Base-by-base conservation (phyloP, 92 coral and sea anemone genomes). In the Zoanthus gigantus region DNA sequence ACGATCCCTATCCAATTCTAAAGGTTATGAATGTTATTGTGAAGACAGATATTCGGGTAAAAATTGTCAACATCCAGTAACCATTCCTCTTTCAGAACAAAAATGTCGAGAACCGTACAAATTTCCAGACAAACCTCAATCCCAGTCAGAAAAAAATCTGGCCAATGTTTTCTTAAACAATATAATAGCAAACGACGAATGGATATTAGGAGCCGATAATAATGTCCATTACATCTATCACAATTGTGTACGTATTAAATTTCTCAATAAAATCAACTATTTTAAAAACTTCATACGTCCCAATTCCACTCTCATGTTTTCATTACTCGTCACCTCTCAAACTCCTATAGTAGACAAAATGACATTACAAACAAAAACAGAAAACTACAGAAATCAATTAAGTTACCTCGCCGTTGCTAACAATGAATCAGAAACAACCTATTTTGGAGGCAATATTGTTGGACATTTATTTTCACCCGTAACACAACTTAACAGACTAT, bases 121-220 rank as follows among this genome's bases (percentile, higher is more conserved):
- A 12, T 57, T 57, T 57, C n/a, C 65, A n/a, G 65, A 12, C 0
- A 13, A 54, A 16, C 13, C 61, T 16, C 11, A 13, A 13, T 50
- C 56, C 42, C 42, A 37, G 2, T 37, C 42, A 2, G 2, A 37
- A 37, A 37, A 37, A 37, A 37, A 37, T 4, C 4, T 4, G 3
- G 4, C 4, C 2, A 57, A 0, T 9, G 9, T 16, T 4, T 57
- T 57, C 17, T 57, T 57, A 12, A n/a, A 57, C 23, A n/a, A 57
- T n/a, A 57, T 57, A 15, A 1, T 4, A 57, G n/a, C 10, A 10
- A n/a, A 57, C 65, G n/a, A 13, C 17, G 65, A 57, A 57, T 57
- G 65, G 65, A 57, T 57, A 57, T 57, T 57, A n/a, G 65, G 65
- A 57, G 65, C 65, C 17, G 65, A 57, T n/a, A 57, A 57, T n/a